A percentile compares a stretch with the other conserved stretches of the same genome.
Evolutionary conservation across 2,797 vertebrate genomes (phyloP).

Genomic region (Denticeps clupeoides): DNA sequence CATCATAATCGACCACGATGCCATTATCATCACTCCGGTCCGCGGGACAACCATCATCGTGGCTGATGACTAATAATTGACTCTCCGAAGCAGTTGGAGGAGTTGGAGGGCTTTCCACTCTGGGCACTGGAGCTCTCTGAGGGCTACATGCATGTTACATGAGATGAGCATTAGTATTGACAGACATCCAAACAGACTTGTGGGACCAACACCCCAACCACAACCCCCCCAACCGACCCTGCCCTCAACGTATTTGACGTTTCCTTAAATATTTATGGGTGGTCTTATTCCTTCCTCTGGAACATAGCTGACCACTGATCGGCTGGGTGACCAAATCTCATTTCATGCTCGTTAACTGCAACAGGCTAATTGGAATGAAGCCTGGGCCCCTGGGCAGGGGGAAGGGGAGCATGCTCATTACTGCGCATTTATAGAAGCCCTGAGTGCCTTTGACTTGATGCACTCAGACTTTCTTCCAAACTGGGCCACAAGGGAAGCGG

Average conservation of each 20-base stretch:
- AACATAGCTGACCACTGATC: slow-evolving; percentile 33
- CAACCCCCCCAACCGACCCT: background rate
- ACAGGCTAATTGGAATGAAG: slow-evolving; percentile 55
- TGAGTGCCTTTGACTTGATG: slow-evolving; percentile 24
- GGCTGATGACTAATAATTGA: no score
- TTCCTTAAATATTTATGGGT: slow-evolving; percentile 23
- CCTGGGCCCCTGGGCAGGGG: slow-evolving; percentile 28
- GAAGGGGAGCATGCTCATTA: slow-evolving; percentile 19
- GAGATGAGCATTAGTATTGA: slow-evolving; percentile 9
- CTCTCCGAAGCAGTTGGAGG: background rate
- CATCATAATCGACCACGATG: no score
- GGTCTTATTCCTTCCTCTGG: slow-evolving; percentile 24
- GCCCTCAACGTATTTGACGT: slow-evolving; percentile 3
- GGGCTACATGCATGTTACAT: slow-evolving; percentile 13
- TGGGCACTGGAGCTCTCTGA: background rate
- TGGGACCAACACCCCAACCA: no score
- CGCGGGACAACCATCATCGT: no score
- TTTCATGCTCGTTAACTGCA: slow-evolving; percentile 52
- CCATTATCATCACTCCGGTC: no score
- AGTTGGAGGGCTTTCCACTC: background rate
- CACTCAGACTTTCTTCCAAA: slow-evolving; percentile 23
- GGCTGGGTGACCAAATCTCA: slow-evolving; percentile 48
- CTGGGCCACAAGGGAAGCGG: slow-evolving; percentile 15
- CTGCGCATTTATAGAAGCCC: slow-evolving; percentile 16
- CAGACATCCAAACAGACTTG: slow-evolving; percentile 2